Evolutionary conservation across 2,888 invertebrate genomes (phyloP).

Genomic region (Cosmopolites sordidus): DNA sequence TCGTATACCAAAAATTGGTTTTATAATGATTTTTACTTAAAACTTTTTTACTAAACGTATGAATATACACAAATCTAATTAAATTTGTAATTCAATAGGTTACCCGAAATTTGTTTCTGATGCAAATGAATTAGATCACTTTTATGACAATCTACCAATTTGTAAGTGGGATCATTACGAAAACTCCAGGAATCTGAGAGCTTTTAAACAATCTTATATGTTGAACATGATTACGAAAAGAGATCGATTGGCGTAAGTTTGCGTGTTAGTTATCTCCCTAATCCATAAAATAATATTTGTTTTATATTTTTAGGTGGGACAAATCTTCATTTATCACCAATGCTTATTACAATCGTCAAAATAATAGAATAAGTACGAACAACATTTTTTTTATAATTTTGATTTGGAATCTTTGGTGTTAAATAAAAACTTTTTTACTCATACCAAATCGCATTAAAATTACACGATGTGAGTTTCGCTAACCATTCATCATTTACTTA

Average conservation of each 20-base stretch:
- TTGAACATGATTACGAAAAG: conserved; percentile 38
- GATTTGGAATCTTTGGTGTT: too few relatives aligned
- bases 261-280: background rate
- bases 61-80: background rate
- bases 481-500: too few relatives aligned
- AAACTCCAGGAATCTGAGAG: conserved; percentile 41
- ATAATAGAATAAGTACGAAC: conserved; percentile 49
- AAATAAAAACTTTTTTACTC: too few relatives aligned
- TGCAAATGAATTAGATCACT: conserved; percentile 35
- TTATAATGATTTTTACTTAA: too few relatives aligned
- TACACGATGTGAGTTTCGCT: too few relatives aligned
- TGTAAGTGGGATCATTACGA: conserved; percentile 45
- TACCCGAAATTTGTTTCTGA: conserved; percentile 41
- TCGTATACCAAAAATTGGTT: too few relatives aligned
- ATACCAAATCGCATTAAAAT: too few relatives aligned
- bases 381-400: too few relatives aligned
- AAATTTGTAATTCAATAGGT: conserved; percentile 24
- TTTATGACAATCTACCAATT: conserved; percentile 44
- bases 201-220: conserved; percentile 41
- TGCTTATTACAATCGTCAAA: conserved; percentile 61
- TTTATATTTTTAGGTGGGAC: conserved; percentile 41
- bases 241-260: conserved; percentile 35
- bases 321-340: conserved; percentile 56
- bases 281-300: conserved; percentile 1
- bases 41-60: background rate